phyloP scores from a whole-genome alignment of 2,797 vertebrate genomes.

The Orestias chungarensis region DNA sequence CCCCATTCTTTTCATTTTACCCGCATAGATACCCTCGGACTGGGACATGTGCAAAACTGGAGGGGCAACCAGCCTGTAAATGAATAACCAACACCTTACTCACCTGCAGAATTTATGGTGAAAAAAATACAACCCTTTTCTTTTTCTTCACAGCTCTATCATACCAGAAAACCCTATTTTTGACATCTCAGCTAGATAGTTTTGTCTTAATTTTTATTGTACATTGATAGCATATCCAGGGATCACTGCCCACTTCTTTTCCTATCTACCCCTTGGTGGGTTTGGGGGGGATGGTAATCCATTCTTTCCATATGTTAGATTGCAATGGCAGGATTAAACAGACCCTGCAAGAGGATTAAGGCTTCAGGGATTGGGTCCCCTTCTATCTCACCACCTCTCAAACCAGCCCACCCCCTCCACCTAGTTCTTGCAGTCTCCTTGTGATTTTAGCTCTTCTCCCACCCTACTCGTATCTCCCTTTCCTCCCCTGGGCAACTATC shows the following conservation, averaged over 20 bases:
- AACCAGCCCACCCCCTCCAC: slow-evolving; percentile 32
- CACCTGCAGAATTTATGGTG: slow-evolving; percentile 22
- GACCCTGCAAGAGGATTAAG: slow-evolving; percentile 74
- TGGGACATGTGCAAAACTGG: slow-evolving; percentile 34
- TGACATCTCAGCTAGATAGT: background rate
- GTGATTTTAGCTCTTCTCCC: slow-evolving; percentile 34
- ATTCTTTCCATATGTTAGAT: slow-evolving; percentile 72
- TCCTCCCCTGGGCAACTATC: slow-evolving; percentile 49
- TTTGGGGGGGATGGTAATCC: slow-evolving; percentile 71
- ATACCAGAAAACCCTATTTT: background rate
- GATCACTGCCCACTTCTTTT: slow-evolving; percentile 36
- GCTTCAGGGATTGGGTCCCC: slow-evolving; percentile 55
- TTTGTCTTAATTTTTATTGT: slow-evolving; percentile 17
- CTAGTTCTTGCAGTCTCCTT: slow-evolving; percentile 38
- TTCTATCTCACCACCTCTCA: slow-evolving; percentile 56
- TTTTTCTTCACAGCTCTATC: background rate
- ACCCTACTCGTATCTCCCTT: slow-evolving; percentile 38
- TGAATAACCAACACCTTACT: slow-evolving; percentile 11
- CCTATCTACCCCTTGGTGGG: slow-evolving; percentile 35
- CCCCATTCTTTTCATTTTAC: background rate
- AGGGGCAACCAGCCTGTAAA: slow-evolving; percentile 20
- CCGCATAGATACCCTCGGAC: slow-evolving; percentile 19
- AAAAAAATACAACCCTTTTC: background rate
- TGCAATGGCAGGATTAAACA: slow-evolving; percentile 71
- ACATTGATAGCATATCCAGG: slow-evolving; percentile 34